A percentile compares a stretch with the other conserved stretches of the same genome.
These are phyloP conservation scores for Cephus runcator DNA, from an alignment of 2,888 invertebrate genomes.

Conservation along the genomic window DNA sequence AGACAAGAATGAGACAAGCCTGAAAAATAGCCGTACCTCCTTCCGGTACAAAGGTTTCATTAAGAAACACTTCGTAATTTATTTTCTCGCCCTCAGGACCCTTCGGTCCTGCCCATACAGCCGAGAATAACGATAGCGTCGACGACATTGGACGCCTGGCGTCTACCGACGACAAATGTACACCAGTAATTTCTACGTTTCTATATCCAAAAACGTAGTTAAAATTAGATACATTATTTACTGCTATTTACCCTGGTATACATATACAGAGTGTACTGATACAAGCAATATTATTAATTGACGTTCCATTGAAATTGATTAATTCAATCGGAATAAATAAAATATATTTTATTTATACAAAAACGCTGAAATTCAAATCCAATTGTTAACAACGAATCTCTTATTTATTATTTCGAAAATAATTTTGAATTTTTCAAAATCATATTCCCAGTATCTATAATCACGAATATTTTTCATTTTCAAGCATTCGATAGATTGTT, in stretches of 20 bases:
- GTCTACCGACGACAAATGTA: neutral
- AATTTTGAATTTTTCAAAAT: too few species aligned
- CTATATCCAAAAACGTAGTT: neutral
- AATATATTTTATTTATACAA: too few species aligned
- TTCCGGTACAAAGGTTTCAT: constrained; percentile 48
- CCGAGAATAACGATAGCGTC: neutral
- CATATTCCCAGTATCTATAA: neutral
- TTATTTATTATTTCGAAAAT: too few species aligned
- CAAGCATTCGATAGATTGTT: neutral
- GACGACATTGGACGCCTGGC: constrained; percentile 1
- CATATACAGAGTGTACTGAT: neutral
- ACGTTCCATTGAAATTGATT: neutral
- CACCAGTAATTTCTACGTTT: neutral
- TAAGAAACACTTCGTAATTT: constrained; percentile 53
- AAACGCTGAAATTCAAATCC: neutral
- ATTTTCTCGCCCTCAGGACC: constrained; percentile 33
- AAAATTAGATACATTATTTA: neutral
- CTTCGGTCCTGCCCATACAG: neutral
- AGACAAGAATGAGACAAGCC: constrained; percentile 48
- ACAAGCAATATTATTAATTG: neutral
- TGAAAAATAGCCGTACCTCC: constrained; percentile 47
- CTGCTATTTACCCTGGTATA: neutral
- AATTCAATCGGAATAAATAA: neutral
- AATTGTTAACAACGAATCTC: neutral
- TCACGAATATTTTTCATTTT: neutral